Base-by-base conservation (phyloP, 2,797 vertebrate species). In the Notamacropus eugenii region DNA sequence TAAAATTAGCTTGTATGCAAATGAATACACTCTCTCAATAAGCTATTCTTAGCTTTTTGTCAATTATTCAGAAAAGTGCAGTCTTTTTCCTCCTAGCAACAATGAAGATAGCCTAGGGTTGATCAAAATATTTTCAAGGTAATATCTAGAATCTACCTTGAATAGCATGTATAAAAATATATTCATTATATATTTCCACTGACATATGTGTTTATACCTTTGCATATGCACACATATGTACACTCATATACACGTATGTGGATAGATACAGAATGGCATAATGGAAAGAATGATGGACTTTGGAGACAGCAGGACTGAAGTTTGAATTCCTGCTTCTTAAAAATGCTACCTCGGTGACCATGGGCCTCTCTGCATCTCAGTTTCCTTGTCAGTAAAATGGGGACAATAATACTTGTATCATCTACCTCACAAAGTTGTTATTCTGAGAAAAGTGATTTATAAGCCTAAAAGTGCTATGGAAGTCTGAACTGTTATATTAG, bases 111-210 rank as follows among this genome's bases (percentile, higher is more conserved):
- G 96, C 34, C 52, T 92, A 74, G 94, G 55, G 27, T 54, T 5
- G 55, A 96, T 96, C 94, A 95, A 96, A 96, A 58, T 90, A 87
- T 57, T 27, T 93, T 95, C 55, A 87, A 29, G 95, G 56, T 57
- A 40, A 50, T 59, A 95, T 92, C n/a, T 13, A 90, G n/a, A 87
- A 13, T 93, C 50, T 93, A 92, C 95, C 93, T 93, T 94, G 90
- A 96, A 57, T 95, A 90, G 91, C 90, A 31, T 97, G 93, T 97
- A 97, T 97, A 94, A 96, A 95, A 97, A 93, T 59, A 8, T 93
- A 94, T 97, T 94, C 97, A 96, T 96, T 96, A 95, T 87, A 96
- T 96, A 91, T 95, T 96, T 97, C 59, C 91, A 96, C 67, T 93
- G 95, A 96, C 59, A 93, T 93, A 96, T 97, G 97, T 97, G 2